Evolutionary conservation across 2,797 vertebrate genomes (phyloP).

Genomic region (Martes flavigula): DNA sequence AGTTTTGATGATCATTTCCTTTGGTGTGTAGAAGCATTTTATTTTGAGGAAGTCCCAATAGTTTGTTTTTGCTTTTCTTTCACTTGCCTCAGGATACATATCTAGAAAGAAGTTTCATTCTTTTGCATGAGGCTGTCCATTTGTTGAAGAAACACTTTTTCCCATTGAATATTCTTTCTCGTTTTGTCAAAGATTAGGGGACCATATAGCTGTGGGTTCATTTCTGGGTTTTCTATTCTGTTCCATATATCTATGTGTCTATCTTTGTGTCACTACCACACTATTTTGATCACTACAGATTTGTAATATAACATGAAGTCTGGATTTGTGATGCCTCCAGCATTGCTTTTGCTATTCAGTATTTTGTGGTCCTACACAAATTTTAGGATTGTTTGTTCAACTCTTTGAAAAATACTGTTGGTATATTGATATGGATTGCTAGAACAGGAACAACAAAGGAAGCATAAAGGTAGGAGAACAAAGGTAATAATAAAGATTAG

Average conservation of each 20-base stretch:
- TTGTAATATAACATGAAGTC: neutral
- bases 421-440: neutral
- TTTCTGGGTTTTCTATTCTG: neutral
- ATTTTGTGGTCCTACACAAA: neutral
- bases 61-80: neutral
- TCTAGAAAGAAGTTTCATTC: neutral
- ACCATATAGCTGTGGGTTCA: neutral
- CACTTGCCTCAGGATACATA: neutral
- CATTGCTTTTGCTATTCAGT: neutral
- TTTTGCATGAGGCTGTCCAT: neutral
- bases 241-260: neutral
- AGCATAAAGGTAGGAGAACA: neutral
- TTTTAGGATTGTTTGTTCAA: neutral
- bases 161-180: neutral
- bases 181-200: neutral
- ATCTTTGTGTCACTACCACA: neutral
- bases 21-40: neutral
- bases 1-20: neutral
- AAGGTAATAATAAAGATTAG: neutral
- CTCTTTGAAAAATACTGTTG: neutral
- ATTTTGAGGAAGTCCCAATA: neutral
- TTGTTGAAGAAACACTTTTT: neutral
- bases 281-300: neutral
- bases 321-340: neutral
- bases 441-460: neutral